Evolutionary conservation across 2,113 vertebrate genomes (phyloP).

Genomic region (Rhynchomys soricoides): DNA sequence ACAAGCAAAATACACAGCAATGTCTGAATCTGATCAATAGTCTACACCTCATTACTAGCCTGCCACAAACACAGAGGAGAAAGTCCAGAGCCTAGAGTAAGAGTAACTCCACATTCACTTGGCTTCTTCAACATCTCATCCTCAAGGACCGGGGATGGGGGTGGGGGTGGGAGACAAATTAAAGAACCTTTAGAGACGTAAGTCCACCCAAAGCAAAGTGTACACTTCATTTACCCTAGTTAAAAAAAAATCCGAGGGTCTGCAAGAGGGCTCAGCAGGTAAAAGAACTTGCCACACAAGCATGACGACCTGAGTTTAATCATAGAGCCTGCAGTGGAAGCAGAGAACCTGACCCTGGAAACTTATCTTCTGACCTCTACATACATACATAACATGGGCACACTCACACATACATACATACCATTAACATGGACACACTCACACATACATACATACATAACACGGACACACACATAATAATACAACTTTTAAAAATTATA

Average conservation of each 20-base stretch:
- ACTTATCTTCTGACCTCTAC: not conserved
- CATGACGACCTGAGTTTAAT: not conserved
- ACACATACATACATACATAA: too few relatives aligned
- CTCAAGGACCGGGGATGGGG: not conserved
- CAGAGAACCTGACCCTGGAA: not conserved
- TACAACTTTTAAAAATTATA: not conserved
- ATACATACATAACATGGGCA: not conserved
- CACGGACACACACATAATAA: too few relatives aligned
- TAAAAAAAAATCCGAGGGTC: not conserved
- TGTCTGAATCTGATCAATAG: not conserved
- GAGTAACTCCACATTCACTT: not conserved
- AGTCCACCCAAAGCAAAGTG: not conserved
- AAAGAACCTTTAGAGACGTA: not conserved
- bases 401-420: too few relatives aligned
- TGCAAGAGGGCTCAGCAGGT: not conserved
- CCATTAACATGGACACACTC: not conserved
- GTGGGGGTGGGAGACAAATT: not conserved
- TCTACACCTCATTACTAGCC: not conserved
- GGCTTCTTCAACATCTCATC: not conserved
- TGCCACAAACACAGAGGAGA: not conserved
- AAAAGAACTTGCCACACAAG: not conserved
- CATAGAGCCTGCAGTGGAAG: not conserved
- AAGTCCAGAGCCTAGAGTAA: not conserved
- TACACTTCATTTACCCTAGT: not conserved
- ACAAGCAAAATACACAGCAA: conserved; percentile 27